phyloP scores from a whole-genome alignment of 2,888 invertebrate species.

The Pheosia gnoma region DNA sequence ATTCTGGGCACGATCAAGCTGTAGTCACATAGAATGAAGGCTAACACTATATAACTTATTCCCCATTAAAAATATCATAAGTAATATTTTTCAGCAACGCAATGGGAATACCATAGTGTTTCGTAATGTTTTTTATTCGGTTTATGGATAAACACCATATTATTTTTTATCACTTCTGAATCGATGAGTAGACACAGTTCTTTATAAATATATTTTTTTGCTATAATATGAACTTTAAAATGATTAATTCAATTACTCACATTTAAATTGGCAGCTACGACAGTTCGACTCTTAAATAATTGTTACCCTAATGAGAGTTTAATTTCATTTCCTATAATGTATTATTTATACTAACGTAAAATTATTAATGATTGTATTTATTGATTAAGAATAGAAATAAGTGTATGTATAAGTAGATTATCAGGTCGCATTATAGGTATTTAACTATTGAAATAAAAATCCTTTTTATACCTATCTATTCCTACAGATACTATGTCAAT shows the following conservation, averaged over 20 bases:
- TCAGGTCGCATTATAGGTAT: not conserved
- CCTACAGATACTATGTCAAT: no score
- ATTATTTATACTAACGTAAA: not conserved
- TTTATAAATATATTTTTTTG: not conserved
- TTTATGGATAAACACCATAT: not conserved
- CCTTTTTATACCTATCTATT: not conserved
- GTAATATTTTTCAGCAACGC: no score
- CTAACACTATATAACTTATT: no score
- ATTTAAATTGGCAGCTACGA: slow-evolving; percentile 1
- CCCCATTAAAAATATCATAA: no score
- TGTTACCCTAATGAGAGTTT: slow-evolving; percentile 2
- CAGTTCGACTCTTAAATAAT: not conserved
- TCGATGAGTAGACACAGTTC: not conserved
- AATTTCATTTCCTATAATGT: slow-evolving; percentile 3
- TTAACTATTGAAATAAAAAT: slow-evolving; percentile 7
- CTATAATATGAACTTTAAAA: not conserved
- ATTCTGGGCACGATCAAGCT: no score
- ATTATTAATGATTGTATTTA: slow-evolving; percentile 8
- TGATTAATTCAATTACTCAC: not conserved
- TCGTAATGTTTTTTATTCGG: no score
- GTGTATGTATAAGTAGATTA: slow-evolving; percentile 5
- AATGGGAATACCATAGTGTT: no score
- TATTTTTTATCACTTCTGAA: not conserved
- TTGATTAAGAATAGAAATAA: slow-evolving; percentile 13
- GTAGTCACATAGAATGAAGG: no score